Conservation (phyloP, 2,888 invertebrate genomes). For the Cephonodes hylas region DNA sequence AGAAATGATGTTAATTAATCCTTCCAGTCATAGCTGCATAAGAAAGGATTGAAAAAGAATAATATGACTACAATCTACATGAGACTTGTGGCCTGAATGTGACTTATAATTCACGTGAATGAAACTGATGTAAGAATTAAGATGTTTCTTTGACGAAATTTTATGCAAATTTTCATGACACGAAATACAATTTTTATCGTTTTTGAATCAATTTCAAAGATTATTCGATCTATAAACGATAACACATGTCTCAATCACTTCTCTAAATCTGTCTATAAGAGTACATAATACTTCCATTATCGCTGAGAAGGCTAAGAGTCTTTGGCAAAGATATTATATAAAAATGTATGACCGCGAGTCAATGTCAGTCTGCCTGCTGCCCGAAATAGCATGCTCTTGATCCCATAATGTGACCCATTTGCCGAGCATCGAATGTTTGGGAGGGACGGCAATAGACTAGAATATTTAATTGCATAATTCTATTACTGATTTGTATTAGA, state of each 20-base stretch:
- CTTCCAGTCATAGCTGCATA: too few relatives aligned
- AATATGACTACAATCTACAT: too few relatives aligned
- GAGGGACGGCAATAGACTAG: background rate
- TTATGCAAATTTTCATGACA: too few relatives aligned
- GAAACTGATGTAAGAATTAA: too few relatives aligned
- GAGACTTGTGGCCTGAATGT: too few relatives aligned
- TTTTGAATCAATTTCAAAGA: background rate
- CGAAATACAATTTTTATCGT: background rate
- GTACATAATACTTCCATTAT: background rate
- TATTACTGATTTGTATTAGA: too few relatives aligned
- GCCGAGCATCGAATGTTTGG: constrained; percentile 17
- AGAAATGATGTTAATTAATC: too few relatives aligned
- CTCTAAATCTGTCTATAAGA: background rate
- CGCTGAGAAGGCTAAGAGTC: background rate
- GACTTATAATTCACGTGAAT: too few relatives aligned
- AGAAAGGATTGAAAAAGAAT: too few relatives aligned
- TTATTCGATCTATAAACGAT: background rate
- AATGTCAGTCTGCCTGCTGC: constrained; percentile 45
- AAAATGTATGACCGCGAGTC: constrained; percentile 19
- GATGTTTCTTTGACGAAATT: too few relatives aligned
- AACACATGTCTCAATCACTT: background rate
- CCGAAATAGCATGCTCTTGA: constrained; percentile 59
- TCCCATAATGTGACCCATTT: constrained; percentile 50
- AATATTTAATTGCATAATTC: too few relatives aligned
- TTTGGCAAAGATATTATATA: background rate